These are phyloP conservation scores for Phoxinus dragarum DNA, from an alignment of 2,797 vertebrate species.

Conservation along the genomic window DNA sequence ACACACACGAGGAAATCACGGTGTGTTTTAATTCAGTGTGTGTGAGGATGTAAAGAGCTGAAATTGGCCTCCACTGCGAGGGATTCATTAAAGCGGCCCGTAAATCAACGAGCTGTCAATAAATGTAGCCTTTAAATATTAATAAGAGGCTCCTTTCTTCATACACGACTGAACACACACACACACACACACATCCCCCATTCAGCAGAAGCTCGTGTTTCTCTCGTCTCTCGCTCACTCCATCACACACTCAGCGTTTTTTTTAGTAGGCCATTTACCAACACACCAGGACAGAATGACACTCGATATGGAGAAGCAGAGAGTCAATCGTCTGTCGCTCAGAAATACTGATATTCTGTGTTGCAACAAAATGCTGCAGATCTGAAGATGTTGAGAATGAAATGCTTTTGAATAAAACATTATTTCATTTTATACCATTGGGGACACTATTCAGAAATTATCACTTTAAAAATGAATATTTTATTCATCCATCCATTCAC, in stretches of 20 bases:
- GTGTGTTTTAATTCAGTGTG: not conserved
- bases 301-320: not conserved
- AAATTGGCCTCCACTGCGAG: conserved; percentile 61
- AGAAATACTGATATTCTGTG: not conserved
- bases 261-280: conserved; percentile 55
- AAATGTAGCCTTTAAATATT: conserved; percentile 79
- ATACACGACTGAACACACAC: conserved; percentile 37
- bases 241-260: conserved; percentile 56
- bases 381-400: not conserved
- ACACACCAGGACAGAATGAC: conserved; percentile 11
- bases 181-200: conserved; percentile 18
- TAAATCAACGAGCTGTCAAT: conserved; percentile 79
- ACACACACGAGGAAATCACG: too few species aligned
- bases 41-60: conserved; percentile 47
- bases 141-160: conserved; percentile 62
- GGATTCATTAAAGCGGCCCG: conserved; percentile 76
- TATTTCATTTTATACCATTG: not conserved
- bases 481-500: not conserved
- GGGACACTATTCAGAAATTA: not conserved
- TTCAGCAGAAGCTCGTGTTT: not conserved
- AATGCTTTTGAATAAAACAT: not conserved
- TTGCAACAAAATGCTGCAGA: not conserved
- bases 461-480: not conserved
- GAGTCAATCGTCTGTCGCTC: not conserved
- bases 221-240: conserved; percentile 13